These are phyloP conservation scores for Orientallactaga sibirica DNA, from an alignment of 2,797 vertebrate genomes.

Conservation along the genomic window DNA sequence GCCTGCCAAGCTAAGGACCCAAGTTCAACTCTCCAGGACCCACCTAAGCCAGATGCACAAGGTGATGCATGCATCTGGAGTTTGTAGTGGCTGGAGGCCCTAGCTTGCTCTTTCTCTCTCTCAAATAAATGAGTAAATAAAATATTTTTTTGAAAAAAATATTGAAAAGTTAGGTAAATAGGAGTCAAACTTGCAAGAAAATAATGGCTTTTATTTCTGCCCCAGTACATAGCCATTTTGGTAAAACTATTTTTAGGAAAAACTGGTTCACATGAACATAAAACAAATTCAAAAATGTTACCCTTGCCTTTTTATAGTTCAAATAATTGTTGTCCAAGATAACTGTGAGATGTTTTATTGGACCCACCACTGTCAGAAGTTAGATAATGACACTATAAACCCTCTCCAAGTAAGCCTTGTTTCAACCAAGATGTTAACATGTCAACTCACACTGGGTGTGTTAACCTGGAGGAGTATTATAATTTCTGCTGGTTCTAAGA, in stretches of 20 bases:
- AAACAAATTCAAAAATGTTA: slow-evolving; percentile 9
- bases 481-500: neutral
- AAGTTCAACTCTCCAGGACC: too few species aligned
- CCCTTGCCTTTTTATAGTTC: neutral
- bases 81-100: too few species aligned
- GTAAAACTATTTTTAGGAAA: slow-evolving; percentile 24
- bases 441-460: neutral
- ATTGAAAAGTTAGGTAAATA: neutral
- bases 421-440: neutral
- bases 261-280: neutral
- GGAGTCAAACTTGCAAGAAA: neutral
- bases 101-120: too few species aligned
- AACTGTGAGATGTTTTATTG: slow-evolving; percentile 27
- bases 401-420: neutral
- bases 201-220: neutral
- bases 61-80: too few species aligned
- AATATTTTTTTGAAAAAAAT: neutral
- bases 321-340: slow-evolving; percentile 44
- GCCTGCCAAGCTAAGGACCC: too few species aligned
- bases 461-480: neutral
- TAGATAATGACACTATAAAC: slow-evolving; percentile 36
- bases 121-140: too few species aligned
- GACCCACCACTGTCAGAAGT: neutral
- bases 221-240: neutral
- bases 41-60: too few species aligned